These are phyloP conservation scores for Xenops minutus DNA, from an alignment of 2,797 vertebrate species.

Conservation along the genomic window DNA sequence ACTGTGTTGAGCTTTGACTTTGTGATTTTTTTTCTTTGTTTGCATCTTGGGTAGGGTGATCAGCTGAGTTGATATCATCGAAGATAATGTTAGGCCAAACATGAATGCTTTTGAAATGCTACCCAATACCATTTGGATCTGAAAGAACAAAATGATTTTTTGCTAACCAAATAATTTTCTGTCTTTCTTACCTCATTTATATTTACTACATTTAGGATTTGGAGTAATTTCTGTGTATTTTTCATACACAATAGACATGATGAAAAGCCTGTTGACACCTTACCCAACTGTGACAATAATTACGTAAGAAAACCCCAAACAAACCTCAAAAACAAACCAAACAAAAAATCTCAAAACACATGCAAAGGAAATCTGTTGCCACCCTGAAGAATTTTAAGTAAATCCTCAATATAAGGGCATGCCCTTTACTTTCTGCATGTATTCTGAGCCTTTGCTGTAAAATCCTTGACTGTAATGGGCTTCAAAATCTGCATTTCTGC, in stretches of 20 bases:
- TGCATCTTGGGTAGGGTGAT: neutral
- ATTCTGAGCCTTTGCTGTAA: neutral
- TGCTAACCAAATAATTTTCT: neutral
- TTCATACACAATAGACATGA: neutral
- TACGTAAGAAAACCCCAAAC: neutral
- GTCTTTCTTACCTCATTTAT: neutral
- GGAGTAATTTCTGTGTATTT: neutral
- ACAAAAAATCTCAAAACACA: neutral
- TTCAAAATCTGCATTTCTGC: slow-evolving; percentile 23
- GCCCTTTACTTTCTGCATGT: neutral
- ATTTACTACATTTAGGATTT: neutral
- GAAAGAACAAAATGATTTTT: neutral
- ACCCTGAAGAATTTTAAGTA: neutral
- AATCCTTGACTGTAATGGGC: neutral
- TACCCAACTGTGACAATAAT: neutral
- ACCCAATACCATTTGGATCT: neutral
- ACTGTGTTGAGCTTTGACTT: neutral
- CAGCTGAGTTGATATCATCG: neutral
- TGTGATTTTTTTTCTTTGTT: neutral
- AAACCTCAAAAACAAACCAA: too few species aligned
- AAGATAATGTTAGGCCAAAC: neutral
- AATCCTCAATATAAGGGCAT: neutral
- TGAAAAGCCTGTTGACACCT: neutral
- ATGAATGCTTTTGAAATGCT: neutral
- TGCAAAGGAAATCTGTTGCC: neutral